phyloP scores from a whole-genome alignment of 2,113 vertebrate species.

The Acanthochromis polyacanthus region DNA sequence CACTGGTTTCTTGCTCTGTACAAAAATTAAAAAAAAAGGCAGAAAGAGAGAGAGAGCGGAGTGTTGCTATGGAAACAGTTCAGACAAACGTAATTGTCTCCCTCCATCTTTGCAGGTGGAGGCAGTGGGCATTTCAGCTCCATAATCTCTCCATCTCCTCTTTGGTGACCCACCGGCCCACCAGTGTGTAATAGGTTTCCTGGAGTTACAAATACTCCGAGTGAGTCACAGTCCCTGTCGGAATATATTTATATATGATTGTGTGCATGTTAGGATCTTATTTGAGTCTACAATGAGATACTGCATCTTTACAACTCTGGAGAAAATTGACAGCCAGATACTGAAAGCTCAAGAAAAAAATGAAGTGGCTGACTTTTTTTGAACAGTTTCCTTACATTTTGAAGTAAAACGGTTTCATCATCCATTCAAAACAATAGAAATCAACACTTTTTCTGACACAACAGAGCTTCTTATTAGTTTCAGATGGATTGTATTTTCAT shows the following conservation, averaged over 20 bases:
- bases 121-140: conserved; percentile 45
- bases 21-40: conserved; percentile 26
- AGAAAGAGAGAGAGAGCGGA: neutral
- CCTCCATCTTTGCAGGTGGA: conserved; percentile 72
- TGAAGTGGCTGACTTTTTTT: neutral
- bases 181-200: conserved; percentile 15
- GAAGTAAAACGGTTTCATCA: neutral
- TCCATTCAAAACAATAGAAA: neutral
- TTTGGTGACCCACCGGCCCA: conserved; percentile 1
- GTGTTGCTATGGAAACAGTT: conserved; percentile 77
- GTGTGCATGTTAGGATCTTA: neutral
- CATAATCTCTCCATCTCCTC: conserved; percentile 50
- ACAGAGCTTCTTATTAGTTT: too few species aligned
- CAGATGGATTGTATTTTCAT: too few species aligned
- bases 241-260: neutral
- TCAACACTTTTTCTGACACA: neutral
- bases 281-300: conserved; percentile 11
- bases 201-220: conserved; percentile 37
- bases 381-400: neutral
- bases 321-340: neutral
- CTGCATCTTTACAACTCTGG: neutral
- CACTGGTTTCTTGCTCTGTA: conserved; percentile 5
- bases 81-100: conserved; percentile 72
- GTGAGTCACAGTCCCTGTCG: neutral
- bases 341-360: neutral